A percentile compares a stretch with the other conserved stretches of the same genome.
These are phyloP conservation scores for Thymelicus sylvestris DNA, from an alignment of 2,888 invertebrate genomes.

Conservation along the genomic window DNA sequence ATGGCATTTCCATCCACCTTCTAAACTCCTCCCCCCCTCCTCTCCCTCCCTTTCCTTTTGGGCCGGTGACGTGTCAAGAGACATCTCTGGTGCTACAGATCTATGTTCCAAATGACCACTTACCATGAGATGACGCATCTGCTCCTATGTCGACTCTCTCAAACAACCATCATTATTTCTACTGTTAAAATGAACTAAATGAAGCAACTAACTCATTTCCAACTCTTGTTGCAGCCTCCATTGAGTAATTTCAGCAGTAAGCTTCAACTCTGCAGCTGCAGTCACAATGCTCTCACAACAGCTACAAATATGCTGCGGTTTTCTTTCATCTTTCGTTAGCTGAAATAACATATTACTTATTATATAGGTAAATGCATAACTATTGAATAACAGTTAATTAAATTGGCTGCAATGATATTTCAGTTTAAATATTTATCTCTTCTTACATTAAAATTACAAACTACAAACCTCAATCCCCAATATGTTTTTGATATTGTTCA, in stretches of 20 bases:
- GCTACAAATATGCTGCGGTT: conserved; percentile 54
- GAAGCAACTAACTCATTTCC: conserved; percentile 47
- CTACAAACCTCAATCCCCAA: conserved; percentile 50
- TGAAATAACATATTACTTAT: conserved; percentile 38
- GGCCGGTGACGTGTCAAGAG: no score
- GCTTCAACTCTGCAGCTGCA: conserved; percentile 46
- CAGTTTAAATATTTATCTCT: neutral
- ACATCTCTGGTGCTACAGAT: no score
- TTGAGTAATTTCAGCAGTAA: conserved; percentile 51
- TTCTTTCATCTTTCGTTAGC: conserved; percentile 52
- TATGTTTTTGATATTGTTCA: conserved; percentile 45
- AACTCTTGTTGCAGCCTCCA: conserved; percentile 57
- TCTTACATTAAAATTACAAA: neutral
- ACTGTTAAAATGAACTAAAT: no score
- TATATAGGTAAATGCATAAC: no score
- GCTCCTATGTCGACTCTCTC: no score
- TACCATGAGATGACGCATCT: neutral
- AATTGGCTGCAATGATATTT: no score
- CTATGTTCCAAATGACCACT: no score
- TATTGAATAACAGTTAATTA: no score
- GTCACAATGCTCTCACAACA: conserved; percentile 46
- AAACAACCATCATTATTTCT: no score
- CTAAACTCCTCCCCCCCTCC: no score
- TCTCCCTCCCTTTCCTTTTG: no score
- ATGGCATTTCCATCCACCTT: no score